phyloP scores from a whole-genome alignment of 2,888 invertebrate species.

The Ophonus ardosiacus region DNA sequence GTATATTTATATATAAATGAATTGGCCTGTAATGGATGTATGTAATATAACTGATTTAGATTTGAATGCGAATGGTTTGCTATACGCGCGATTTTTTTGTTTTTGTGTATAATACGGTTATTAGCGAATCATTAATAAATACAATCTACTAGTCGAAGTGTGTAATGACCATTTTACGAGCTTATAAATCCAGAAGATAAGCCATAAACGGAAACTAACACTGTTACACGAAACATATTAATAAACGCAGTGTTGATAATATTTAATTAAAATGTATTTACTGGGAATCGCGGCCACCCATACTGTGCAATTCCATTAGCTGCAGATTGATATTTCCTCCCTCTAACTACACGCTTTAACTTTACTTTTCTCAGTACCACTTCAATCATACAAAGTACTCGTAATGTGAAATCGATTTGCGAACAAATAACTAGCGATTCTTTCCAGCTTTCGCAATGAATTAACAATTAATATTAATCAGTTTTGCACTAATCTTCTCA shows the following conservation, averaged over 20 bases:
- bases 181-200: conserved; percentile 56
- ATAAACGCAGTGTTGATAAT: conserved; percentile 51
- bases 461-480: background rate
- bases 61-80: background rate
- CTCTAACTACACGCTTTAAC: conserved; percentile 2
- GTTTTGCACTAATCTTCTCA: no score
- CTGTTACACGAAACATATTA: conserved; percentile 56
- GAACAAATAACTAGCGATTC: conserved; percentile 1
- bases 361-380: conserved; percentile 11
- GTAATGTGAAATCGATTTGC: conserved; percentile 4
- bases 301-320: conserved; percentile 27
- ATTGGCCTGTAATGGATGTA: background rate
- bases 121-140: conserved; percentile 60
- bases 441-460: background rate
- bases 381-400: conserved; percentile 30
- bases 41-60: background rate
- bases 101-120: conserved; percentile 56
- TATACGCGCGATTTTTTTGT: background rate
- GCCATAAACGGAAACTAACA: conserved; percentile 56
- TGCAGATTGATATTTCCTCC: background rate
- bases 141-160: conserved; percentile 54
- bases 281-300: conserved; percentile 44
- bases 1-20: background rate
- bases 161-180: conserved; percentile 59
- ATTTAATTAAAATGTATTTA: conserved; percentile 60